Percentiles rank a stretch among this genome's conserved stretches.
These are phyloP conservation scores for Panthera leo DNA, from an alignment of 2,113 vertebrate species.

Conservation along the genomic window DNA sequence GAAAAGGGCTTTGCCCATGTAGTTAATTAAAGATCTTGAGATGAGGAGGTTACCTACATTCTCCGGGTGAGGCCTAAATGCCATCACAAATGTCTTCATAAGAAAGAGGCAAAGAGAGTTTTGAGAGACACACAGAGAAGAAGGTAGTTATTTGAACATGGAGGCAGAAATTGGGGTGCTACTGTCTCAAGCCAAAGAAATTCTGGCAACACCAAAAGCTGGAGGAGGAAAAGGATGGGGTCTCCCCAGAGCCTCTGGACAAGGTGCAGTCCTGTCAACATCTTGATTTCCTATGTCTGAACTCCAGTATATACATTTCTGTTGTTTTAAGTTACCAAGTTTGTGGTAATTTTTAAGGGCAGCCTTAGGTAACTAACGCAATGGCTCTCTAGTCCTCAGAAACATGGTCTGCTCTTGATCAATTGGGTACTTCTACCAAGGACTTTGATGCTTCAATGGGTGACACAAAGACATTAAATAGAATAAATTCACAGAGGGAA, in stretches of 20 bases:
- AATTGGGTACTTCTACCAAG: background rate
- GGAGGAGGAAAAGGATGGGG: background rate
- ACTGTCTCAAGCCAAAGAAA: background rate
- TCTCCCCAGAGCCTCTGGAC: background rate
- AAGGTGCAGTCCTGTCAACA: fast-evolving
- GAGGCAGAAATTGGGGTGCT: background rate
- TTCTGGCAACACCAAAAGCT: background rate
- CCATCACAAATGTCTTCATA: background rate
- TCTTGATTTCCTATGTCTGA: background rate
- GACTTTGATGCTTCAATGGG: background rate
- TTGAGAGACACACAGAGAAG: background rate
- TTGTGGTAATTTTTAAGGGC: background rate
- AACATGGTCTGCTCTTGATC: background rate
- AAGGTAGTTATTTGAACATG: background rate
- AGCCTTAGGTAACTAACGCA: background rate
- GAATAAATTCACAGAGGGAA: background rate
- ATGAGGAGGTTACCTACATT: background rate
- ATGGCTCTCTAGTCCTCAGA: background rate
- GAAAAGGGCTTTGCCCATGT: background rate
- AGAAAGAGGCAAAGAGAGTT: background rate
- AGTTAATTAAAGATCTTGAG: background rate
- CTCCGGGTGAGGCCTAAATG: background rate
- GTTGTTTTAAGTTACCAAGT: background rate
- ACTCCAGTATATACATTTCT: background rate
- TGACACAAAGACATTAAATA: background rate